Percentiles rank a stretch among this genome's conserved stretches.
These are phyloP conservation scores for Brachionus rotundiformis DNA, from an alignment of 1,140 invertebrate genomes.

Conservation along the genomic window DNA sequence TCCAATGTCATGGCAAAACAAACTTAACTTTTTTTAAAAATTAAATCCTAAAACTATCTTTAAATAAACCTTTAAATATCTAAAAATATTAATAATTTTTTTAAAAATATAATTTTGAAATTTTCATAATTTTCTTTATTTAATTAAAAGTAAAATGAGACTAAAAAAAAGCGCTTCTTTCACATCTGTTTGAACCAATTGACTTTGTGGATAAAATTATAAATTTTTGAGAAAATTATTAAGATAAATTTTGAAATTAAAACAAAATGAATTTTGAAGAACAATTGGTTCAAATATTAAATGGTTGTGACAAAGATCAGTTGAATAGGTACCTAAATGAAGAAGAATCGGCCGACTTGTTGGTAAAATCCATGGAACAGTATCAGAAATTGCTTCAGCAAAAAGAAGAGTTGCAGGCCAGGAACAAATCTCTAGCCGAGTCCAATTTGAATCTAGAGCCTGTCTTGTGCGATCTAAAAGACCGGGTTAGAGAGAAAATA, in stretches of 20 bases:
- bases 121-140: too few species aligned
- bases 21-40: too few species aligned
- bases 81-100: too few species aligned
- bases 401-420: conserved; percentile 1
- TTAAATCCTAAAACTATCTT: too few species aligned
- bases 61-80: too few species aligned
- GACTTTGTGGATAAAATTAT: neutral
- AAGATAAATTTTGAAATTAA: neutral
- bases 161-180: neutral
- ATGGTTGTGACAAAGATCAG: conserved; percentile 47
- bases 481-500: neutral
- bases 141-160: too few species aligned
- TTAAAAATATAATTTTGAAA: too few species aligned
- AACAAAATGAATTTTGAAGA: conserved; percentile 45
- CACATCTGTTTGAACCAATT: neutral
- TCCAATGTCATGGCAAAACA: too few species aligned
- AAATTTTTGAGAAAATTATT: conserved; percentile 4
- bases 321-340: conserved; percentile 46
- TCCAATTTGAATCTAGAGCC: conserved; percentile 37
- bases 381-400: conserved; percentile 28
- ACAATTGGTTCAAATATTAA: conserved; percentile 41
- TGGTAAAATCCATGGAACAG: conserved; percentile 41
- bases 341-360: conserved; percentile 19
- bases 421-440: conserved; percentile 34
- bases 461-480: neutral